Conservation (phyloP, 2,113 vertebrate species). For the Ptilorrhoa leucosticta region DNA sequence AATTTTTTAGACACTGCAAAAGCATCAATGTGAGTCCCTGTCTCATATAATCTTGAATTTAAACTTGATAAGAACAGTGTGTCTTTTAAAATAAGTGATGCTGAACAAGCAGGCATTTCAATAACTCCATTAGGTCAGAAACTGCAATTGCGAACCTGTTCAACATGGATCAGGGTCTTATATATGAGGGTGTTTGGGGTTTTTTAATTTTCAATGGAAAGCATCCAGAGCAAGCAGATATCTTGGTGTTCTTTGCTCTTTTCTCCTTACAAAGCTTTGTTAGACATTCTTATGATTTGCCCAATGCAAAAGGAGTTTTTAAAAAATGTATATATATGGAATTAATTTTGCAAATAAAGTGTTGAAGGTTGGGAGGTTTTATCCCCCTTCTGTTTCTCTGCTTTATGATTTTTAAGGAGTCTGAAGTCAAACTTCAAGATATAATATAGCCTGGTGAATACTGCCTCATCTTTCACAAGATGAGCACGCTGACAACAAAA, state of each 20-base stretch:
- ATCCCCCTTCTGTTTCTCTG: neutral
- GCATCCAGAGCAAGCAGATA: neutral
- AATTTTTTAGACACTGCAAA: neutral
- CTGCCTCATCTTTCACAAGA: neutral
- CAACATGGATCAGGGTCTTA: neutral
- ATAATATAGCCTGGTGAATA: neutral
- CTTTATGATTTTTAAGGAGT: neutral
- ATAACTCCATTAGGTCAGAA: neutral
- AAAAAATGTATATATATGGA: neutral
- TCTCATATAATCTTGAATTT: neutral
- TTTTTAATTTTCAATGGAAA: neutral
- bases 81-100: neutral
- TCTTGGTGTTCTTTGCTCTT: neutral
- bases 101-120: neutral
- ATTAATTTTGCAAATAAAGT: neutral
- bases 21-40: neutral
- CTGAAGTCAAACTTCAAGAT: neutral
- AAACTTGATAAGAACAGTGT: neutral
- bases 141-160: neutral
- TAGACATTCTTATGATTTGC: neutral
- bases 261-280: neutral
- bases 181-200: neutral
- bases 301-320: neutral
- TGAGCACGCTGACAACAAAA: neutral
- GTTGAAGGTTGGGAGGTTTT: neutral